A percentile compares a stretch with the other conserved stretches of the same genome.
Evolutionary conservation across 2,797 vertebrate species (phyloP).

Genomic region (Labroides dimidiatus): DNA sequence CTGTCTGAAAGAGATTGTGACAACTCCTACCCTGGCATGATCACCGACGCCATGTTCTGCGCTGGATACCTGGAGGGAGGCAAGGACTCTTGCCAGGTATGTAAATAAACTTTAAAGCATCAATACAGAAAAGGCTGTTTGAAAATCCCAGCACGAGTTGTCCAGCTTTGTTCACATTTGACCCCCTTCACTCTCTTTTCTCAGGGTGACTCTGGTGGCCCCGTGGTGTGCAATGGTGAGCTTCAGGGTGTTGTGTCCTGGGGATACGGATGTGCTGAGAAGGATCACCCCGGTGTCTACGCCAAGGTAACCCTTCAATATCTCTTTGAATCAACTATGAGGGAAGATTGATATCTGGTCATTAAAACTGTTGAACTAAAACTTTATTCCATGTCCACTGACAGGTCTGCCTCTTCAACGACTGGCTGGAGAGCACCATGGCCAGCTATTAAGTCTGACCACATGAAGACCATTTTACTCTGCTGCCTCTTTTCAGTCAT

Average conservation of each 20-base stretch:
- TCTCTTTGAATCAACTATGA: background rate
- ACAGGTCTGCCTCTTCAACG: conserved; percentile 72
- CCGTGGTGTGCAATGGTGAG: conserved; percentile 79
- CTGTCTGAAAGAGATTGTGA: conserved; percentile 55
- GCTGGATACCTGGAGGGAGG: conserved; percentile 75
- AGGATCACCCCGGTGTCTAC: conserved; percentile 81
- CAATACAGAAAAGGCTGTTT: background rate
- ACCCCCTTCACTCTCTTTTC: background rate
- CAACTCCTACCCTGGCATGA: conserved; percentile 68
- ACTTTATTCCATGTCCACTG: background rate
- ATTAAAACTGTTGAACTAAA: background rate
- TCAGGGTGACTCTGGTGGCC: conserved; percentile 87
- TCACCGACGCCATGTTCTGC: conserved; percentile 71
- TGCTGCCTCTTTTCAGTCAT: conserved; percentile 15
- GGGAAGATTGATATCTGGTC: background rate
- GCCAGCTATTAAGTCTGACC: conserved; percentile 50
- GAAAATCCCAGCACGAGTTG: background rate
- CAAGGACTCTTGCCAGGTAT: conserved; percentile 75
- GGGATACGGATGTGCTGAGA: conserved; percentile 83
- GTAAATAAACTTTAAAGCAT: background rate
- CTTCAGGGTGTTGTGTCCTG: conserved; percentile 87
- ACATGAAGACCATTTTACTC: background rate
- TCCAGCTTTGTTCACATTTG: background rate
- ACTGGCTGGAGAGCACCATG: conserved; percentile 69
- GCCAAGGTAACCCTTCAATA: conserved; percentile 69